Evolutionary conservation across 2,888 invertebrate genomes (phyloP), one percentile per base, ranked within the genome.

Genomic region (Heterodera filipjevi): DNA sequence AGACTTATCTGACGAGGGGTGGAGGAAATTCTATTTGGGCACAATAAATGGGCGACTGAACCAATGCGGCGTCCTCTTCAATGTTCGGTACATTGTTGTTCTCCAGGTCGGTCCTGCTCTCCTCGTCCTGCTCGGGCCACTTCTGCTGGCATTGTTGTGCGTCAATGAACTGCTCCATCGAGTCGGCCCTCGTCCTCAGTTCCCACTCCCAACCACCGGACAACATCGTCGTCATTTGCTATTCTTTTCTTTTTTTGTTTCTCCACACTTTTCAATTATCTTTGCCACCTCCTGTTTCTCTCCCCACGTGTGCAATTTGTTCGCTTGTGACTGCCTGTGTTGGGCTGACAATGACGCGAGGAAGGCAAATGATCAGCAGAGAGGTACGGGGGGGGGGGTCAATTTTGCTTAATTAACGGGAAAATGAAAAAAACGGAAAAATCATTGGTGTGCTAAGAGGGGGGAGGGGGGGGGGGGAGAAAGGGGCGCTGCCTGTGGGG

Each of bases 121-220:
- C 32, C 39, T 30, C 14, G 66, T 27, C 66, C 66, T 32, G 16
- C 66, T 66, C 66, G 30, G 66, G 32, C 66, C 33, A 30, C 33
- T 33, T 22, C 30, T 66, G 66, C 16, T 66, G 32, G 30, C 66
- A 30, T 30, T 33, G 66, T 3, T 27, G 66, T 10, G 66, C 30
- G 30, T 30, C 66, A 2, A 66, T 14, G 27, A 66, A 66, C 33
- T 66, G 66, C 66, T 66, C 66, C 14, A 66, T 30, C 66, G 66
- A 66, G 66, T 66, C 66, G 66, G 66, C 66, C 30, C 66, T 30
- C 66, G 30, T 33, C 33, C 66, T 8, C 53, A 53, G 6, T 53
- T 53, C 53, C 53, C 53, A 53, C 53, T 53, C 53, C 53, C 53
- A 53, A 6, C 53, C 53, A 2, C 66, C 66, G 32, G 53, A 53